These are phyloP conservation scores for Euplexia lucipara DNA, from an alignment of 2,888 invertebrate genomes.

Conservation along the genomic window DNA sequence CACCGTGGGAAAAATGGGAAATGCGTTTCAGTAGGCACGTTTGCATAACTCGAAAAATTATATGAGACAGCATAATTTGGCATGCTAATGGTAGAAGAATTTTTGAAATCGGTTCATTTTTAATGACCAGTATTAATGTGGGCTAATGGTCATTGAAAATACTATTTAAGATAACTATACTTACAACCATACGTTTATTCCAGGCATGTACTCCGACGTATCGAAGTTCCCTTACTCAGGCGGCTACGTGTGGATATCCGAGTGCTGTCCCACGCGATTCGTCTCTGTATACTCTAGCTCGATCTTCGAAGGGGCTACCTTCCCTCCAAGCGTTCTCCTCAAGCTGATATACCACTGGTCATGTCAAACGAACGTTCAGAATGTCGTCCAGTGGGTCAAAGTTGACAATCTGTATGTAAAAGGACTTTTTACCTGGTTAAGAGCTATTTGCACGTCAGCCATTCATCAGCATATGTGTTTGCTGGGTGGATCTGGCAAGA, in stretches of 20 bases:
- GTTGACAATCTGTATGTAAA: slow-evolving; percentile 91
- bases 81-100: too few species aligned
- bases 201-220: slow-evolving; percentile 96
- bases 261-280: slow-evolving; percentile 96
- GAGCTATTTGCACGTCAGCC: slow-evolving; percentile 95
- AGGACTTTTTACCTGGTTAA: slow-evolving; percentile 91
- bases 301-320: slow-evolving; percentile 96
- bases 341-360: slow-evolving; percentile 98
- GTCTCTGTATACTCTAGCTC: slow-evolving; percentile 97
- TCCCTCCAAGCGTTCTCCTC: slow-evolving; percentile 95
- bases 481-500: slow-evolving; percentile 93
- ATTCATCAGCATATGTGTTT: slow-evolving; percentile 94
- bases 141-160: too few species aligned
- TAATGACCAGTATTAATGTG: too few species aligned
- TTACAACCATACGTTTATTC: slow-evolving; percentile 38
- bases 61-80: too few species aligned
- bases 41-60: too few species aligned
- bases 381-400: slow-evolving; percentile 97
- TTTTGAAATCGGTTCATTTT: too few species aligned
- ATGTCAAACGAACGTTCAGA: slow-evolving; percentile 97
- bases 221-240: slow-evolving; percentile 96
- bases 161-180: too few species aligned
- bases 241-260: slow-evolving; percentile 97
- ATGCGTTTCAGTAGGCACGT: too few species aligned
- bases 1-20: too few species aligned